Evolutionary conservation across 2,113 vertebrate species (phyloP).

Genomic region (Malurus melanocephalus): DNA sequence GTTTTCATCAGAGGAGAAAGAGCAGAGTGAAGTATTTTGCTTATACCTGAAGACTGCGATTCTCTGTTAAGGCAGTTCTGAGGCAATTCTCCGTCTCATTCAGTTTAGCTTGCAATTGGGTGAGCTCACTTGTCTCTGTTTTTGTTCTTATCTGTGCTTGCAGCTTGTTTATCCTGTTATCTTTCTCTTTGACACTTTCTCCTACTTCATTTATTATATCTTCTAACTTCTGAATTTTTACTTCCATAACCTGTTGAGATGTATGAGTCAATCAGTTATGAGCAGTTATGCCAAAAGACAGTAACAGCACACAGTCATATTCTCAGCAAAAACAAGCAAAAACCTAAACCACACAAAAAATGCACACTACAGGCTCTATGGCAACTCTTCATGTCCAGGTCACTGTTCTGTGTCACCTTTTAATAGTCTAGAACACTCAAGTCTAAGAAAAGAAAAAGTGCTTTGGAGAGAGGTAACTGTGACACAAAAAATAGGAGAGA

Average conservation of each 20-base stretch:
- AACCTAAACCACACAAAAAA: not conserved
- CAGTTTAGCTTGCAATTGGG: constrained; percentile 61
- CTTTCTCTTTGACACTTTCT: constrained; percentile 56
- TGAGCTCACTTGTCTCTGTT: constrained; percentile 53
- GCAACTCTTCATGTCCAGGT: not conserved
- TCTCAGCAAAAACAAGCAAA: not conserved
- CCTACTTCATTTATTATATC: constrained; percentile 41
- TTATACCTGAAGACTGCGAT: constrained; percentile 67
- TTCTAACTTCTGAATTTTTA: constrained; percentile 67
- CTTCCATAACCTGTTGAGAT: constrained; percentile 57
- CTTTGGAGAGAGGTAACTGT: not conserved
- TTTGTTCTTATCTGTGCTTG: constrained; percentile 53
- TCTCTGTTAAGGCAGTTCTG: constrained; percentile 43
- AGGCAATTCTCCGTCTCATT: constrained; percentile 70
- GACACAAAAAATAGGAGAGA: not conserved
- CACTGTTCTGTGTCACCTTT: not conserved
- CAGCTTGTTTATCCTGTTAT: constrained; percentile 63
- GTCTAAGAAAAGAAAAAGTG: not conserved
- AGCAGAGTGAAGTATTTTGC: not conserved
- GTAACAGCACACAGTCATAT: not conserved
- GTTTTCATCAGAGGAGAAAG: not conserved
- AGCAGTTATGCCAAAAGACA: not conserved
- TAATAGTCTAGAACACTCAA: not conserved
- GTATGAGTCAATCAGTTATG: not conserved
- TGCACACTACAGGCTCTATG: not conserved